These are phyloP conservation scores for Drosophila nikananu DNA, from an alignment of 1,140 invertebrate species.

Conservation along the genomic window DNA sequence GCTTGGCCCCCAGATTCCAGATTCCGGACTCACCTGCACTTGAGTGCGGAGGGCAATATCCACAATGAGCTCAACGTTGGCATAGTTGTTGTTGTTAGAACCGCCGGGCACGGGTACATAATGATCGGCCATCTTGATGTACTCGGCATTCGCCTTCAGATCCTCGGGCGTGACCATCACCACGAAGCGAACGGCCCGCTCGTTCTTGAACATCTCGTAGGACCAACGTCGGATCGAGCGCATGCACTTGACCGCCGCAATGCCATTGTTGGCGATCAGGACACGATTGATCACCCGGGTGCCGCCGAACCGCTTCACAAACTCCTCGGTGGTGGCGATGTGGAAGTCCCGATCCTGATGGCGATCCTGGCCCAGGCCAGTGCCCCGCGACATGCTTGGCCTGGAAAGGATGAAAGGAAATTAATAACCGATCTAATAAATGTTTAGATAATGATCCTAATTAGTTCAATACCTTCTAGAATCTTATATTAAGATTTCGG, in stretches of 20 bases:
- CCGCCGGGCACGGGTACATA: slow-evolving; percentile 99
- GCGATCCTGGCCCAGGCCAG: slow-evolving; percentile 91
- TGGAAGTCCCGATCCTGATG: slow-evolving; percentile 94
- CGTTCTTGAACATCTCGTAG: slow-evolving; percentile 99
- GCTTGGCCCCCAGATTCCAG: slow-evolving; percentile 32
- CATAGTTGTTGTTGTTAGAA: slow-evolving; percentile 99
- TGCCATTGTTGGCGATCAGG: slow-evolving; percentile 99
- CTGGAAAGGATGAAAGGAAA: slow-evolving; percentile 86
- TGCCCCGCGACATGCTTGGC: slow-evolving; percentile 96
- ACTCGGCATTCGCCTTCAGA: slow-evolving; percentile 96
- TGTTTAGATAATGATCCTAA: background rate
- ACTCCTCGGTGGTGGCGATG: slow-evolving; percentile 98
- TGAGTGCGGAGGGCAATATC: slow-evolving; percentile 97
- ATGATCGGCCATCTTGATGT: slow-evolving; percentile 99
- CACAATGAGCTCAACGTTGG: slow-evolving; percentile 99
- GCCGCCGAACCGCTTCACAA: slow-evolving; percentile 95
- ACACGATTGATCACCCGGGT: slow-evolving; percentile 94
- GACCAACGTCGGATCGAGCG: slow-evolving; percentile 98
- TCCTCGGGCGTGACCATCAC: slow-evolving; percentile 99
- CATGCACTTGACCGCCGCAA: slow-evolving; percentile 99
- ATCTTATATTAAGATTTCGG: background rate
- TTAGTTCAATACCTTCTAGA: background rate
- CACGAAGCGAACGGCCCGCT: slow-evolving; percentile 97
- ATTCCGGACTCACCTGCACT: slow-evolving; percentile 88
- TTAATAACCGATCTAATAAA: background rate